Percentiles rank a stretch among this genome's conserved stretches.
phyloP scores from a whole-genome alignment of 2,113 vertebrate genomes.

The Ceyx melanurus region DNA sequence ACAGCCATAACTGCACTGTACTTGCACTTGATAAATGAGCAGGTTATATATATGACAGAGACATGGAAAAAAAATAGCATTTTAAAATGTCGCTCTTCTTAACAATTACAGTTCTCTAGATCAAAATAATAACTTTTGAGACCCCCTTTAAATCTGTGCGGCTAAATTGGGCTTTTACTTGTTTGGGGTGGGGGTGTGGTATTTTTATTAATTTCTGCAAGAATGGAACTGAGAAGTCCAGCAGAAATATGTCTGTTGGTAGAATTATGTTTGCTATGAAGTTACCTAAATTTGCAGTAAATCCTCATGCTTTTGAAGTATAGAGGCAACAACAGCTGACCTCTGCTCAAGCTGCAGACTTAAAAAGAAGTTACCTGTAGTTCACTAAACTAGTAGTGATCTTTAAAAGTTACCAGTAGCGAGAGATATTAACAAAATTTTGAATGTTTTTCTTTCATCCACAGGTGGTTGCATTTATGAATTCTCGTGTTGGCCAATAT shows the following conservation, averaged over 20 bases:
- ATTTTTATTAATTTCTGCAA: not conserved
- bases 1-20: not conserved
- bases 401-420: not conserved
- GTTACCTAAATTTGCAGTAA: not conserved
- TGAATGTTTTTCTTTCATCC: not conserved
- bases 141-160: not conserved
- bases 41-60: not conserved
- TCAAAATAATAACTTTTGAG: not conserved
- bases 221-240: not conserved
- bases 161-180: not conserved
- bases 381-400: not conserved
- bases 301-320: not conserved
- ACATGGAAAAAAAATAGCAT: not conserved
- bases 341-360: not conserved
- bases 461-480: conserved; percentile 83
- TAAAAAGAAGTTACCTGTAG: not conserved
- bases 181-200: not conserved
- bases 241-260: not conserved
- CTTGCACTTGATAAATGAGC: not conserved
- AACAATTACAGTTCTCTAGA: not conserved
- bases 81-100: not conserved
- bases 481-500: conserved; percentile 79
- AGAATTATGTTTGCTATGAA: not conserved
- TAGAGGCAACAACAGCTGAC: not conserved
- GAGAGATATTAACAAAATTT: not conserved